These are phyloP conservation scores for Drosophila varians DNA, from an alignment of 1,140 invertebrate genomes.

Conservation along the genomic window DNA sequence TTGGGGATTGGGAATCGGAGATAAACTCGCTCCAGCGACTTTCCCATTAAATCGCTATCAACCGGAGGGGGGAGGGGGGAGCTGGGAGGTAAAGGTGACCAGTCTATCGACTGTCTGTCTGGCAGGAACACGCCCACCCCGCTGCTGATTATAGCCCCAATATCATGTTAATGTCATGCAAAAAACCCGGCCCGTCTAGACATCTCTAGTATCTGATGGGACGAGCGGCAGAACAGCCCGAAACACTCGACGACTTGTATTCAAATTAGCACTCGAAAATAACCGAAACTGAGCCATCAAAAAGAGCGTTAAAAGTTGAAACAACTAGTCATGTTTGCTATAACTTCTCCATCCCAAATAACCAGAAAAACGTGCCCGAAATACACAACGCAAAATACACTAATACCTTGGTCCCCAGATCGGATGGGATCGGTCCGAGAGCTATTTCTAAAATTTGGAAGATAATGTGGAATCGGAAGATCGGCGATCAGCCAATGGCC, in stretches of 20 bases:
- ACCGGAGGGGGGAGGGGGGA: neutral
- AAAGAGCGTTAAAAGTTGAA: conserved; percentile 10
- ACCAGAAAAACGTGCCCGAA: conserved; percentile 66
- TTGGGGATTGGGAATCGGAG: conserved; percentile 8
- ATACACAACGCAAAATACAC: conserved; percentile 18
- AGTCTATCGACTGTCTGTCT: conserved; percentile 64
- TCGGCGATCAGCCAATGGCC: conserved; percentile 3
- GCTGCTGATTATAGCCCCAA: conserved; percentile 41
- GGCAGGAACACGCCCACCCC: conserved; percentile 42
- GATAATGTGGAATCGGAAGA: neutral
- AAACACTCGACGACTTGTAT: conserved; percentile 47
- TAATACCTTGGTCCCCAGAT: neutral
- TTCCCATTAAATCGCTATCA: conserved; percentile 33
- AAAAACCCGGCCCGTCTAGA: conserved; percentile 49
- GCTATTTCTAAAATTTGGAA: neutral
- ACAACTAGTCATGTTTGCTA: conserved; percentile 46
- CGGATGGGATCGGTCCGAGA: neutral
- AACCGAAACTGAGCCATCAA: conserved; percentile 35
- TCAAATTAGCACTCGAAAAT: conserved; percentile 50
- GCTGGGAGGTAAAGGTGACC: no score
- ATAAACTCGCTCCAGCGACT: conserved; percentile 42
- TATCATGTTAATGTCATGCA: conserved; percentile 58
- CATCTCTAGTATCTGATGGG: conserved; percentile 27
- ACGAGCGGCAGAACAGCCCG: conserved; percentile 34
- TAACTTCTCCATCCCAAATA: conserved; percentile 44